These are phyloP conservation scores for Excalfactoria chinensis DNA, from an alignment of 2,113 vertebrate species.

Conservation along the genomic window DNA sequence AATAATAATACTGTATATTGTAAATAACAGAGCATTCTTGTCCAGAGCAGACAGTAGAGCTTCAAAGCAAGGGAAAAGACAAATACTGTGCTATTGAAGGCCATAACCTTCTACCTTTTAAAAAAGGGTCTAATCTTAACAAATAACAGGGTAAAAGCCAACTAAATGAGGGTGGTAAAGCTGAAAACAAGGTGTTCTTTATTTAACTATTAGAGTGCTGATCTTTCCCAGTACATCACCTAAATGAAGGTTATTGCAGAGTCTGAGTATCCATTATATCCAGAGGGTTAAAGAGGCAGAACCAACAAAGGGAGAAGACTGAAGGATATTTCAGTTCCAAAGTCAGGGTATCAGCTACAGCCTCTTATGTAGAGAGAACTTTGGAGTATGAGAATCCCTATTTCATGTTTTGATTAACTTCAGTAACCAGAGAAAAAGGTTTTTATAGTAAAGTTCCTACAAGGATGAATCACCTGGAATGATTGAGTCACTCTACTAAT, in stretches of 20 bases:
- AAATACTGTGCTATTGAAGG: conserved; percentile 32
- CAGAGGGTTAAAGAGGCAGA: not conserved
- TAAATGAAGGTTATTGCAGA: not conserved
- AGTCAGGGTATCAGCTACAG: not conserved
- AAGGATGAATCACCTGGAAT: not conserved
- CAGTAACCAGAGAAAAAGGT: not conserved
- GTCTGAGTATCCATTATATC: not conserved
- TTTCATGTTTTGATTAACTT: not conserved
- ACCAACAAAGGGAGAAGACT: not conserved
- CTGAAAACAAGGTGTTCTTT: conserved; percentile 53
- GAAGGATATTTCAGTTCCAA: not conserved
- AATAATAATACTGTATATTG: conserved; percentile 24
- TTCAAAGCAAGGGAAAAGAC: conserved; percentile 33
- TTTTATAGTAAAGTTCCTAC: not conserved
- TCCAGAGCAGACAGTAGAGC: conserved; percentile 4
- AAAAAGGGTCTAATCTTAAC: conserved; percentile 70
- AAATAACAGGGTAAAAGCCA: conserved; percentile 55
- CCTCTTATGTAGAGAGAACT: not conserved
- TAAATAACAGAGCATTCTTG: conserved; percentile 39
- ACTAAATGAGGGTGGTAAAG: conserved; percentile 35
- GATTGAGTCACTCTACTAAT: not conserved
- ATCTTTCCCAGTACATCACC: not conserved
- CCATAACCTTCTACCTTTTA: conserved; percentile 60
- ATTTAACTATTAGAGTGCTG: conserved; percentile 38
- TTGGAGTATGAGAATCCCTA: not conserved